A percentile compares a stretch with the other conserved stretches of the same genome.
Evolutionary conservation across 2,797 vertebrate species (phyloP).

Genomic region (Malacoctenus gilli): DNA sequence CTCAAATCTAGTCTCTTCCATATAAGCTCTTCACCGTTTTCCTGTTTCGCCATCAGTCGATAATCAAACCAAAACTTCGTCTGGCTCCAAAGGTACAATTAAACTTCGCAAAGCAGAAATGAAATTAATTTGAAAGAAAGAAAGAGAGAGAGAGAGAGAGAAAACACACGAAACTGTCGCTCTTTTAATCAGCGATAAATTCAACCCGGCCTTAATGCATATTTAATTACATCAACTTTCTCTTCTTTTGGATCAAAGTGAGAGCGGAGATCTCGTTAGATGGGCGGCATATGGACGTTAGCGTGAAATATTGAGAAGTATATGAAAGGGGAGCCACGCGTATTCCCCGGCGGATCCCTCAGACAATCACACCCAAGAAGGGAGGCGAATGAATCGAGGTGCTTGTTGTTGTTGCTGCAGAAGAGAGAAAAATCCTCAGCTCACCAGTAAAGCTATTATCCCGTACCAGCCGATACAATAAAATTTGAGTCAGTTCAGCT

Average conservation of each 20-base stretch:
- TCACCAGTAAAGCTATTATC: slow-evolving; percentile 61
- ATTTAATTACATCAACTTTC: slow-evolving; percentile 68
- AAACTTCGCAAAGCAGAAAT: slow-evolving; percentile 51
- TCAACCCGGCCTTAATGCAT: slow-evolving; percentile 65
- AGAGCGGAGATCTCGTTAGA: slow-evolving; percentile 63
- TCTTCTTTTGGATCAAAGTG: slow-evolving; percentile 54
- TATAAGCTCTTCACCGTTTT: too few relatives aligned
- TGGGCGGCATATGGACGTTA: slow-evolving; percentile 54
- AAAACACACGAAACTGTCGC: slow-evolving; percentile 50
- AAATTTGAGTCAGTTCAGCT: slow-evolving; percentile 50
- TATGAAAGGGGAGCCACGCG: slow-evolving; percentile 57
- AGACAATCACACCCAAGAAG: slow-evolving; percentile 45
- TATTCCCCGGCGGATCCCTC: slow-evolving; percentile 40
- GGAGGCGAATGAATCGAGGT: slow-evolving; percentile 53
- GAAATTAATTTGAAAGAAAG: slow-evolving; percentile 27
- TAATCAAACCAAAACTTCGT: not conserved
- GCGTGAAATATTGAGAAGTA: slow-evolving; percentile 63
- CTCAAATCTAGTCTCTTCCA: too few relatives aligned
- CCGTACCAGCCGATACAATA: slow-evolving; percentile 48
- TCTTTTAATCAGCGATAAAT: slow-evolving; percentile 73
- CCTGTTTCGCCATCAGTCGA: too few relatives aligned
- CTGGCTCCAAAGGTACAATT: slow-evolving; percentile 20
- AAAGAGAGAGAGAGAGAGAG: too few relatives aligned
- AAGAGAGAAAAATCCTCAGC: slow-evolving; percentile 49
- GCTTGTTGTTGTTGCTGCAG: slow-evolving; percentile 35